Evolutionary conservation across 1,140 invertebrate species (phyloP).

Genomic region (Meloidogyne chitwoodi): DNA sequence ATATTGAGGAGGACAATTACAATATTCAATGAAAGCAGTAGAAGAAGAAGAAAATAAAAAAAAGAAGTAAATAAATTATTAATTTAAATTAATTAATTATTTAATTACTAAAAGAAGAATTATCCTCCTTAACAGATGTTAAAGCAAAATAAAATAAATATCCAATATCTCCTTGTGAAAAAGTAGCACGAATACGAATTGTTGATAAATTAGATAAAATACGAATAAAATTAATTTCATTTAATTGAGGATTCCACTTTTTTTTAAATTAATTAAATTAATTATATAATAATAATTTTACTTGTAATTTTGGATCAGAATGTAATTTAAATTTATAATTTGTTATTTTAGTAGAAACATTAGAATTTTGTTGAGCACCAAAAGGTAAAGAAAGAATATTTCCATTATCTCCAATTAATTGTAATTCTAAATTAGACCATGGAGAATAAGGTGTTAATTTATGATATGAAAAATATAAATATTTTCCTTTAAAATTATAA

Average conservation of each 20-base stretch:
- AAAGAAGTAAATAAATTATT: background rate
- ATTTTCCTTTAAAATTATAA: constrained; percentile 71
- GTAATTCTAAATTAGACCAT: background rate
- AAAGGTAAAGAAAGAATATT: constrained; percentile 66
- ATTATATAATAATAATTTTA: background rate
- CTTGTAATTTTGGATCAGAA: background rate
- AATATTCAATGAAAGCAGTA: constrained; percentile 88
- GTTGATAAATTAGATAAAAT: constrained; percentile 85
- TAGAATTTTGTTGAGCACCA: constrained; percentile 78
- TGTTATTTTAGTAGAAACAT: background rate
- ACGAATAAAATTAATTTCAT: constrained; percentile 79
- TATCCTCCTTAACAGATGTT: background rate
- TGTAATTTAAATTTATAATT: background rate
- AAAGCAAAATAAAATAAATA: constrained; percentile 59
- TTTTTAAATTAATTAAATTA: constrained; percentile 66
- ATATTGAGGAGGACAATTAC: constrained; percentile 84
- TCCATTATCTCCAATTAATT: background rate
- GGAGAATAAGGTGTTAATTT: constrained; percentile 64
- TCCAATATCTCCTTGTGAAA: constrained; percentile 68
- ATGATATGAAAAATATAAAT: constrained; percentile 79
- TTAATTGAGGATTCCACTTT: constrained; percentile 79
- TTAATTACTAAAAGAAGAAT: background rate
- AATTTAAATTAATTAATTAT: too few relatives aligned
- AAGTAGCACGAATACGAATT: constrained; percentile 86
- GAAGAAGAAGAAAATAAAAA: background rate